Conservation (phyloP, 2,797 vertebrate species). For the Huso huso region DNA sequence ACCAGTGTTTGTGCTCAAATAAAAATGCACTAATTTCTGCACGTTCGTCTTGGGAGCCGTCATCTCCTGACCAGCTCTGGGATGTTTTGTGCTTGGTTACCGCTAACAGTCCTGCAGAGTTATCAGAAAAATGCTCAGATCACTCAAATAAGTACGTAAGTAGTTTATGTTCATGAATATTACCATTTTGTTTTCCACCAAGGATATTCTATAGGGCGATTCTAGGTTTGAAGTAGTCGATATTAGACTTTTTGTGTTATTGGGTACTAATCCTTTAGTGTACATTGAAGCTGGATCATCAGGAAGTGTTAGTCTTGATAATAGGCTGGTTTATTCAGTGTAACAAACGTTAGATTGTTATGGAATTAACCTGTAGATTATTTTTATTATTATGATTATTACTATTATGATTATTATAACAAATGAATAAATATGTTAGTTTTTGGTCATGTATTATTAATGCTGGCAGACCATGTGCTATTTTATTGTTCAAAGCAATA, state of each 20-base stretch:
- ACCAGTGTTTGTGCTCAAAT: conserved; percentile 12
- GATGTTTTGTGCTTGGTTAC: conserved; percentile 20
- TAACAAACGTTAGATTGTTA: too few relatives aligned
- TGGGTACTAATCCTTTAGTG: too few relatives aligned
- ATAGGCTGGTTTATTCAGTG: too few relatives aligned
- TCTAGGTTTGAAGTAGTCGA: background rate
- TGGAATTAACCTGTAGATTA: too few relatives aligned
- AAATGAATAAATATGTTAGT: too few relatives aligned
- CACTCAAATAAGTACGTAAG: conserved; percentile 25
- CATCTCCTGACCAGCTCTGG: conserved; percentile 14
- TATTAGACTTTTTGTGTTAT: too few relatives aligned
- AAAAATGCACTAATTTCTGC: conserved; percentile 19
- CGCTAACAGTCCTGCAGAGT: conserved; percentile 17
- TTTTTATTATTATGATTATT: too few relatives aligned
- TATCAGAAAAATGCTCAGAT: conserved; percentile 11
- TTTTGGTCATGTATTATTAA: too few relatives aligned
- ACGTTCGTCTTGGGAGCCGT: conserved; percentile 25
- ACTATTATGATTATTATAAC: too few relatives aligned
- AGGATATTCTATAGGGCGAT: background rate
- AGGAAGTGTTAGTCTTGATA: too few relatives aligned
- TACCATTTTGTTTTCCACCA: background rate
- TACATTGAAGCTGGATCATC: too few relatives aligned
- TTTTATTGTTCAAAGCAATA: background rate
- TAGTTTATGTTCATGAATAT: background rate
- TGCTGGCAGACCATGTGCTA: background rate